Evolutionary conservation across 2,888 invertebrate genomes (phyloP).

Genomic region (Pelosia muscerda): DNA sequence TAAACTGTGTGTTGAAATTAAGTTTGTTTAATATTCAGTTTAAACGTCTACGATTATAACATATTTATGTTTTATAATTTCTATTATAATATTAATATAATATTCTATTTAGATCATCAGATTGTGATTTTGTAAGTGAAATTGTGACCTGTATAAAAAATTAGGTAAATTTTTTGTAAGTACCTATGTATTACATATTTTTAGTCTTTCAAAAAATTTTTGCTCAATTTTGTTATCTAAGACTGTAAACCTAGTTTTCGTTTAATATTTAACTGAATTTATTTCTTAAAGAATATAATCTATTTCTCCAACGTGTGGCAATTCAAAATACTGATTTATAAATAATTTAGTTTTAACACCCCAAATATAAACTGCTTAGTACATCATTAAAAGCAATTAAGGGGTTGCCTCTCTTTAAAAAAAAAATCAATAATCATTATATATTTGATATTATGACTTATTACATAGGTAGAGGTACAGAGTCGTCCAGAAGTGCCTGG

Average conservation of each 20-base stretch:
- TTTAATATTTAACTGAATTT: neutral
- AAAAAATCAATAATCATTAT: too few species aligned
- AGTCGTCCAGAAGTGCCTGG: too few species aligned
- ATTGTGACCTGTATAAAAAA: neutral
- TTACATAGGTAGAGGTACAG: too few species aligned
- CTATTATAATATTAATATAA: neutral
- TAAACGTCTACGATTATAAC: neutral
- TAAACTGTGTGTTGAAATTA: neutral
- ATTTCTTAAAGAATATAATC: neutral
- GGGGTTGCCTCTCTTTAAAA: too few species aligned
- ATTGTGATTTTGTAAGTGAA: slow-evolving; percentile 1
- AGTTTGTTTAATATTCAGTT: neutral
- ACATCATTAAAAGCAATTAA: too few species aligned
- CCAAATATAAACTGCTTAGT: too few species aligned
- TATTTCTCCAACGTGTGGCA: neutral
- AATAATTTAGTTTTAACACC: neutral
- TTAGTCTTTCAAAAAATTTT: neutral
- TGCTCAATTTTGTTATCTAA: neutral
- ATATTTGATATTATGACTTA: too few species aligned
- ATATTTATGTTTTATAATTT: neutral
- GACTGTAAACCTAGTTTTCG: neutral
- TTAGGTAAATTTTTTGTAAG: neutral
- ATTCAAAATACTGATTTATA: neutral
- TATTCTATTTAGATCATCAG: neutral
- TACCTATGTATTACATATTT: too few species aligned